Conservation (phyloP, 2,797 vertebrate genomes). For the Pipistrellus pygmaeus region DNA sequence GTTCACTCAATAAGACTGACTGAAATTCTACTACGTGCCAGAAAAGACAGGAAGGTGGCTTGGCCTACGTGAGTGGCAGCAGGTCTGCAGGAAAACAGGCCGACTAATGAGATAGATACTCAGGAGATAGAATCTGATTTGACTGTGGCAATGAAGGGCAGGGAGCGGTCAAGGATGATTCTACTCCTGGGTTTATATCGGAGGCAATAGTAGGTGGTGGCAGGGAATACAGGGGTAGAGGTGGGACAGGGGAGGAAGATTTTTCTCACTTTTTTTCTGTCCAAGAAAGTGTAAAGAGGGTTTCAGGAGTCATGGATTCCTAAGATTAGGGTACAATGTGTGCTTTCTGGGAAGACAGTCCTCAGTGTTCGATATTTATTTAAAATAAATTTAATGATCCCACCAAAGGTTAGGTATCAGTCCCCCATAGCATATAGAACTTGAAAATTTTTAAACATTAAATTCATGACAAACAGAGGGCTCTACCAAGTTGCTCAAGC, state of each 20-base stretch:
- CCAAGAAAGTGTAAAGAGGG: background rate
- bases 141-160: background rate
- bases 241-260: background rate
- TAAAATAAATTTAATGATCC: slow-evolving; percentile 1
- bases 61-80: background rate
- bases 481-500: background rate
- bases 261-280: background rate
- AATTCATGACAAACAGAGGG: background rate
- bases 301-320: background rate
- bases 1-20: background rate
- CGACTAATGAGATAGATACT: background rate
- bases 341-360: background rate
- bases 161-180: background rate
- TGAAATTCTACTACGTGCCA: background rate
- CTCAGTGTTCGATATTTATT: background rate
- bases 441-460: background rate
- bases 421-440: background rate
- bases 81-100: background rate
- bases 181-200: background rate
- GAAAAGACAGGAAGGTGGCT: background rate
- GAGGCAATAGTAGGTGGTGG: background rate
- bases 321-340: background rate
- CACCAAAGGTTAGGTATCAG: background rate
- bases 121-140: background rate
- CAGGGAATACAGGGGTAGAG: background rate